Evolutionary conservation across 2,797 vertebrate genomes (phyloP), one percentile per base, ranked within the genome.

Genomic region (Myiotriccus ornatus): DNA sequence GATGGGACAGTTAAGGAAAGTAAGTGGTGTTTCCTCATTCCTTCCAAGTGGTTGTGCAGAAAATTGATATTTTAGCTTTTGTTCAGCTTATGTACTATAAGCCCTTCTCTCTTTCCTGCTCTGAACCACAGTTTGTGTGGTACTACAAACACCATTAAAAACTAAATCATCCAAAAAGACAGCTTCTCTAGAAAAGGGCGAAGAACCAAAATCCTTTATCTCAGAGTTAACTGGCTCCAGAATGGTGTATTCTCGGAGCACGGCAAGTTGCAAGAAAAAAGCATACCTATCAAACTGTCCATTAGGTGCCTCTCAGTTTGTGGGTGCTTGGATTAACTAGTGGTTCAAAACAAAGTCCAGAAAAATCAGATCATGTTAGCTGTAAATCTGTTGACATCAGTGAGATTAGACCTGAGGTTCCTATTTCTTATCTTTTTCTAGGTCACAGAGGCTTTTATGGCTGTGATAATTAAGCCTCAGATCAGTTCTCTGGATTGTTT

Each of bases 21-120:
- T 76, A 53, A 90, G 16, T 53, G 22, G 12, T 62, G 39, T 74
- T 97, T 97, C 89, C 92, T 95, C 89, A 64, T 96, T 97, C 90
- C 63, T 95, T 52, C 43, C 37, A 70, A 69, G 53, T 56, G 24
- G 41, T 43, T 76, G 41, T 67, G 63, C 59, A 79, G 63, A 84
- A 86, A 87, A 77, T 68, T 27, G 17, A 24, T 79, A 50, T 24
- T 60, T 53, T 84, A 50, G 28, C 19, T 84, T 76, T 82, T 52
- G n/a, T 89, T 93, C 70, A 75, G 17, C 22, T 77, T 71, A 14
- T 34, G 18, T 43, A 16, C 25, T 90, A 5, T 24, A 63, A 83
- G 14, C 16, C 18, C 12, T 39, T 68, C 46, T 88, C 18, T 19
- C 14, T 60, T 70, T 93, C 65, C 50, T 73, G 30, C 23, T 79